phyloP scores from a whole-genome alignment of 2,797 vertebrate species.

The Macroramphosus scolopax region DNA sequence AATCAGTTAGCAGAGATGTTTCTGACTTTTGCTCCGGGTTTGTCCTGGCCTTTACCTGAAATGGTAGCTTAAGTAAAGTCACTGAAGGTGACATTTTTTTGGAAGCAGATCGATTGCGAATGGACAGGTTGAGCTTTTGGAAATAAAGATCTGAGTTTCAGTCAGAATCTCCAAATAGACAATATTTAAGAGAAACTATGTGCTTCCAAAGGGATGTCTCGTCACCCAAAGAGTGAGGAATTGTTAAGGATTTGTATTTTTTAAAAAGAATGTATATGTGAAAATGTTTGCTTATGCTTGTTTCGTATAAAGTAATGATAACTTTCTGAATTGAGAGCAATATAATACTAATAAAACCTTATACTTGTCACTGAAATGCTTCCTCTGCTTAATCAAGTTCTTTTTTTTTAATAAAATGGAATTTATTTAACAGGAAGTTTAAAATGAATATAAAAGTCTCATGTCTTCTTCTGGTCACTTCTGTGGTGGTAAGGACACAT shows the following conservation, averaged over 20 bases:
- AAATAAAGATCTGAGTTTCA: constrained; percentile 20
- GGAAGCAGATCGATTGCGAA: constrained; percentile 52
- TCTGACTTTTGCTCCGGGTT: constrained; percentile 17
- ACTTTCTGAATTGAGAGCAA: constrained; percentile 97
- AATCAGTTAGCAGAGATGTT: constrained; percentile 18
- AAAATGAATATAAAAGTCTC: neutral
- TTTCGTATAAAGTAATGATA: constrained; percentile 93
- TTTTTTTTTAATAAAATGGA: neutral
- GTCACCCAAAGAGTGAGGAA: constrained; percentile 85
- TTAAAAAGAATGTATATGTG: constrained; percentile 93
- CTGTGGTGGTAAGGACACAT: constrained; percentile 17
- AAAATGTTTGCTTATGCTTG: constrained; percentile 90
- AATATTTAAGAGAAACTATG: constrained; percentile 44
- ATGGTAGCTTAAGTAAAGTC: constrained; percentile 25
- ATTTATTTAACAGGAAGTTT: constrained; percentile 31
- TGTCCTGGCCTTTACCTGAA: constrained; percentile 24
- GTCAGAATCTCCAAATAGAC: constrained; percentile 15
- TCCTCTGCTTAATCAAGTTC: neutral
- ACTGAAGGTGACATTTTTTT: constrained; percentile 56
- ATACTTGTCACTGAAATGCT: constrained; percentile 79
- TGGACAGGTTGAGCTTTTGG: constrained; percentile 15
- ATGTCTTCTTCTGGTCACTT: constrained; percentile 31
- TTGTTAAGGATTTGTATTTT: constrained; percentile 94
- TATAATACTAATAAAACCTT: constrained; percentile 95
- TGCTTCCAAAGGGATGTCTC: constrained; percentile 92